Evolutionary conservation across 2,888 invertebrate species (phyloP).

Genomic region (Cancer borealis): DNA sequence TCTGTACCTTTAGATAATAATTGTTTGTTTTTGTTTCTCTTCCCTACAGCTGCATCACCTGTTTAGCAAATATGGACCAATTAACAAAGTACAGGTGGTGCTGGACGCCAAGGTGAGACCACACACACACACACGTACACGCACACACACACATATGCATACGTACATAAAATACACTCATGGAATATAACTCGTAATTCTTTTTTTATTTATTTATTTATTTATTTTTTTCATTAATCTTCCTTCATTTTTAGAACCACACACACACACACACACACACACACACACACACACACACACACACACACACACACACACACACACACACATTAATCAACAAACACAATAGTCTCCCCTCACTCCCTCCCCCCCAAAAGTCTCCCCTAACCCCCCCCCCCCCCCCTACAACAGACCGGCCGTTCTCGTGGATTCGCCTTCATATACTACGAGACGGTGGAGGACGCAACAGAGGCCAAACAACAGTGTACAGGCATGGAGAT

Average conservation of each 20-base stretch:
- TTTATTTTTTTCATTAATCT: background rate
- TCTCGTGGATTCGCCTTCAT: conserved; percentile 98
- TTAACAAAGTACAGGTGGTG: conserved; percentile 95
- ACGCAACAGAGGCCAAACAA: conserved; percentile 96
- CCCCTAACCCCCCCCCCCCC: background rate
- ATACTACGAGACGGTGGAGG: conserved; percentile 92
- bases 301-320: too few species aligned
- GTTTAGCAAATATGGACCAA: conserved; percentile 94
- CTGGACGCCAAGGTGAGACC: conserved; percentile 93
- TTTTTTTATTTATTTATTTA: too few species aligned
- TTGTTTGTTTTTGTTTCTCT: background rate
- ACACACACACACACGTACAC: background rate
- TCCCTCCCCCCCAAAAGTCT: background rate
- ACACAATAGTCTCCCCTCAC: too few species aligned
- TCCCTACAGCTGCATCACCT: conserved; percentile 88
- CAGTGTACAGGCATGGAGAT: conserved; percentile 96
- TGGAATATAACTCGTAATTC: background rate
- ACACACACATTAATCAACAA: too few species aligned
- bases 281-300: too few species aligned
- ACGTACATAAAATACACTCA: background rate
- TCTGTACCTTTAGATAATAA: too few species aligned
- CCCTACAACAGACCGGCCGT: conserved; percentile 88
- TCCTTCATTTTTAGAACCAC: background rate
- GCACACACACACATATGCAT: background rate
- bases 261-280: background rate